Evolutionary conservation across 2,797 vertebrate species (phyloP).

Genomic region (Petrocephalus schoutedeni): DNA sequence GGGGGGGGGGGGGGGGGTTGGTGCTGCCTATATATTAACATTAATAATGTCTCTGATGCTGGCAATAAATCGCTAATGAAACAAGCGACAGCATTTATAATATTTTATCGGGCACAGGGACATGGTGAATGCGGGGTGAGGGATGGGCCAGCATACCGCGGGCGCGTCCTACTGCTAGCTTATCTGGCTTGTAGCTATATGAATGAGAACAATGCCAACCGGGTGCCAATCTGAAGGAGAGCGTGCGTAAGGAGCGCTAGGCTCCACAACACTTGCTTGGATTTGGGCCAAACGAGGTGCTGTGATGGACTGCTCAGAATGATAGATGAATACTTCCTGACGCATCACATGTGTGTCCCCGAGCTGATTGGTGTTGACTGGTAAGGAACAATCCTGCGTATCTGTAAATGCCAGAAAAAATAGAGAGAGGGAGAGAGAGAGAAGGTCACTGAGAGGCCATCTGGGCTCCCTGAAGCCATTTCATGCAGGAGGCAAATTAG

Average conservation of each 20-base stretch:
- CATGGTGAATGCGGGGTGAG: neutral
- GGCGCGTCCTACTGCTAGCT: neutral
- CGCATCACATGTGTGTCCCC: neutral
- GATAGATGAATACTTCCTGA: conserved; percentile 6
- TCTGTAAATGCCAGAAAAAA: neutral
- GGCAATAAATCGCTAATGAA: conserved; percentile 53
- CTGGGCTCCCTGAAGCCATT: neutral
- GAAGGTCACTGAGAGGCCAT: neutral
- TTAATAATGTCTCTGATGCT: conserved; percentile 56
- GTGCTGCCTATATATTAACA: conserved; percentile 54
- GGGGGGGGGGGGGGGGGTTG: no score
- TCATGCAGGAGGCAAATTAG: neutral
- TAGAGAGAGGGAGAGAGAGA: neutral
- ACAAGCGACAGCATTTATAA: neutral
- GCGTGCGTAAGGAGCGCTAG: neutral
- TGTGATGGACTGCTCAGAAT: neutral
- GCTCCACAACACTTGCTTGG: neutral
- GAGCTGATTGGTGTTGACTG: neutral
- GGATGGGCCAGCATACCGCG: neutral
- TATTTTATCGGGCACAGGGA: neutral
- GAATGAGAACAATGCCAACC: neutral
- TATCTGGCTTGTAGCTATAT: neutral
- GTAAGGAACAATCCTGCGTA: neutral
- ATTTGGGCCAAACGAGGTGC: neutral
- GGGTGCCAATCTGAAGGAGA: neutral